Base-by-base conservation (phyloP, 2,888 invertebrate genomes). In the Hirtodrosophila duncani region DNA sequence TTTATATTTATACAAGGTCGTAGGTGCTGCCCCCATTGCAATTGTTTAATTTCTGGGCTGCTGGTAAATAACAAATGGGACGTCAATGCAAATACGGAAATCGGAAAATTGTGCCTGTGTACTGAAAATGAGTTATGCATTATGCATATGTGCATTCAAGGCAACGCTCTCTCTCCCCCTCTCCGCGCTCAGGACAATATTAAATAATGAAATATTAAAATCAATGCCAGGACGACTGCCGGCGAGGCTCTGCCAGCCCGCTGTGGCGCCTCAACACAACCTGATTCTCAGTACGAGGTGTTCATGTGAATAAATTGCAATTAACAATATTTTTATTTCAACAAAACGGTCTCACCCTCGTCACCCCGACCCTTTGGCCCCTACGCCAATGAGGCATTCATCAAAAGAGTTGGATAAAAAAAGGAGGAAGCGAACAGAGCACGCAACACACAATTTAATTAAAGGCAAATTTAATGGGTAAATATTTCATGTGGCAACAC, bases 281-380 rank as follows among this genome's bases (percentile, higher is more conserved):
- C 33, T 13, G 36, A 11, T 38, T 21, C 20, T 18, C 34, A 20
- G 26, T n/a, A 34, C 26, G 52, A 74, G 80, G 84, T 83, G 84
- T 84, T 82, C 84, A 82, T 79, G 84, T 75, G 82, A 72, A 84
- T 83, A 82, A 83, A 83, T 81, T 81, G 83, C 81, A 84, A 83
- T 84, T 83, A 83, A 83, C 67, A 67, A 74, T 71, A 78, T 82
- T 81, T 81, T 75, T 74, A 65, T 81, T 75, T 61, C 57, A 75
- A 71, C 72, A 75, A 79, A 79, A 67, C 49, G 60, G 29, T 17
- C 59, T 33, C 51, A 36, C 44, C 49, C 27, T 36, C 14, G 9
- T 16, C 29, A 17, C 33, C 33, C 36, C 8, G 7, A 10, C 14
- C 29, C 18, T 10, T 14, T 5, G 11, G 36, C 21, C 4, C 44